These are phyloP conservation scores for Ommatoiulus sabulosus DNA, from an alignment of 2,888 invertebrate species.

Conservation along the genomic window DNA sequence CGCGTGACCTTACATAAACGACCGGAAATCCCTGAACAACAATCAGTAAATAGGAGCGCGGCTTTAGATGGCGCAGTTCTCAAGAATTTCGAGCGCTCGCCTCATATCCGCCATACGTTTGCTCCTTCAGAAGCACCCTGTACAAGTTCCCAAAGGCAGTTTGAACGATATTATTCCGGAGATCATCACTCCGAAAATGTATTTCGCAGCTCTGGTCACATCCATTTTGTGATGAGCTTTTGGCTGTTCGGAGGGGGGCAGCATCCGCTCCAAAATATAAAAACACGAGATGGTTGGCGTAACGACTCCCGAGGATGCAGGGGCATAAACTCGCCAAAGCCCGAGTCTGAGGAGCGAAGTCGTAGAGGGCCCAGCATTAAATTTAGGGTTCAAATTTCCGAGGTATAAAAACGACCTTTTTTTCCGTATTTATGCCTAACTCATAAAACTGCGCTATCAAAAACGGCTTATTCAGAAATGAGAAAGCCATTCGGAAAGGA, in stretches of 20 bases:
- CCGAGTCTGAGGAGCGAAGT: background rate
- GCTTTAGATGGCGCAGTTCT: background rate
- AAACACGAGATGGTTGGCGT: constrained; percentile 5
- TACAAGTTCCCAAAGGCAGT: too few relatives aligned
- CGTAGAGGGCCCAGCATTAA: background rate
- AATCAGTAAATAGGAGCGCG: background rate
- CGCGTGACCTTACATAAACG: background rate
- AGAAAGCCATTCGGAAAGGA: constrained; percentile 36
- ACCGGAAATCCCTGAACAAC: background rate
- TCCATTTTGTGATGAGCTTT: background rate
- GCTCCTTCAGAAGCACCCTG: too few relatives aligned
- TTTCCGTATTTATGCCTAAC: background rate
- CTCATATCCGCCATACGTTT: too few relatives aligned
- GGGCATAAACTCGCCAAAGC: constrained; percentile 15
- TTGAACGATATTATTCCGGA: background rate
- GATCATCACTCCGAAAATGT: constrained; percentile 24
- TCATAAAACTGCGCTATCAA: constrained; percentile 1
- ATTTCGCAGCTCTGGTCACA: constrained; percentile 5
- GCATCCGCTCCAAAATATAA: background rate
- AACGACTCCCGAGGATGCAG: background rate
- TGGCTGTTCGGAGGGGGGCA: background rate
- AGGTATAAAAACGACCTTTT: background rate
- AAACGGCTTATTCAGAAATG: constrained; percentile 43
- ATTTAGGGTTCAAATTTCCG: constrained; percentile 40
- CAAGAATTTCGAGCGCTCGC: background rate